Evolutionary conservation across 2,113 vertebrate species (phyloP).

Genomic region (Danionella cerebrum): DNA sequence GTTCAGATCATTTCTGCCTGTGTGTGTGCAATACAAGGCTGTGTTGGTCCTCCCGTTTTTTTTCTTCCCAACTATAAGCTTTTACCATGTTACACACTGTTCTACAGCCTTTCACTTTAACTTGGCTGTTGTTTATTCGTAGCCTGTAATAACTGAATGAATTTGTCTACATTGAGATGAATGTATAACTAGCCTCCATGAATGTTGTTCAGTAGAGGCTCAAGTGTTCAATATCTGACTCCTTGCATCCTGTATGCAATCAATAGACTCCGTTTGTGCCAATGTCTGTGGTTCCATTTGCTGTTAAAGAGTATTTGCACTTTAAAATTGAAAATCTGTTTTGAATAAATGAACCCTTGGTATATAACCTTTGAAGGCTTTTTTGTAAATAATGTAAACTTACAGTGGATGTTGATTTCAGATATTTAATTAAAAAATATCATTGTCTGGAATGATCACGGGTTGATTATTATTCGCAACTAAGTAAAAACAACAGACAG

Average conservation of each 20-base stretch:
- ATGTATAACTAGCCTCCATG: conserved; percentile 58
- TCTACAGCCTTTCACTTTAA: neutral
- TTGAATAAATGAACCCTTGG: conserved; percentile 36
- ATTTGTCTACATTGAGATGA: conserved; percentile 60
- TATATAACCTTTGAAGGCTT: neutral
- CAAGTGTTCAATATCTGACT: conserved; percentile 40
- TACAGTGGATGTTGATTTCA: too few relatives aligned
- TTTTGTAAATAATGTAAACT: too few relatives aligned
- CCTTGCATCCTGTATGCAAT: conserved; percentile 25
- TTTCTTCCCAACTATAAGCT: neutral
- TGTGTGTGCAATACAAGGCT: neutral
- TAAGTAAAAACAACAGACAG: neutral
- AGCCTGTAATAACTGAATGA: neutral
- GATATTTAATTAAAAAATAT: too few relatives aligned
- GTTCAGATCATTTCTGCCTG: too few relatives aligned
- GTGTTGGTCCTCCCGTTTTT: neutral
- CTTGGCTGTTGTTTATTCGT: neutral
- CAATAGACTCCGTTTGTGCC: conserved; percentile 31
- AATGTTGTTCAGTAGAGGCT: conserved; percentile 37
- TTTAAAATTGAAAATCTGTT: conserved; percentile 48
- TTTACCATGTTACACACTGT: neutral
- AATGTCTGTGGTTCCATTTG: conserved; percentile 41
- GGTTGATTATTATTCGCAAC: too few relatives aligned
- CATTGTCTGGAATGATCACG: too few relatives aligned
- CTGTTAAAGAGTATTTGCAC: conserved; percentile 53